A percentile compares a stretch with the other conserved stretches of the same genome.
phyloP scores from a whole-genome alignment of 2,113 vertebrate genomes.

The Ammospiza nelsoni region DNA sequence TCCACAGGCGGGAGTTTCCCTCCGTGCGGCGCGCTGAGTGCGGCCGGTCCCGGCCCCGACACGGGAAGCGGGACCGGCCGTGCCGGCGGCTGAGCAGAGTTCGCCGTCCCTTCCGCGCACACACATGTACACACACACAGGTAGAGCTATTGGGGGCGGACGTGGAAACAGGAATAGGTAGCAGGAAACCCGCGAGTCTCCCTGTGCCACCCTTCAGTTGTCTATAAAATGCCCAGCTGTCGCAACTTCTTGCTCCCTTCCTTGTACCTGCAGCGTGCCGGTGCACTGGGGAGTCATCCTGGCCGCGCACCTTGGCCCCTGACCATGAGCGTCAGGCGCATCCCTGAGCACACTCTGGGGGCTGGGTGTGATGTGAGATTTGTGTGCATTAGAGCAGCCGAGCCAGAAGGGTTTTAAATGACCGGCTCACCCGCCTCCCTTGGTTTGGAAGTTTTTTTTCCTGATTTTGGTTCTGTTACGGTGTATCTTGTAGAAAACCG shows the following conservation, averaged over 20 bases:
- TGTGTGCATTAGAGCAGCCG: neutral
- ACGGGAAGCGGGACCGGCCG: accelerated
- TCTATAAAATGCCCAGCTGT: neutral
- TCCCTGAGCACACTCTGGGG: accelerated
- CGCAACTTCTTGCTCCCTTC: neutral
- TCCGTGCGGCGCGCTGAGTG: neutral
- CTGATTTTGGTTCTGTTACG: accelerated
- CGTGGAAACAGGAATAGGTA: neutral
- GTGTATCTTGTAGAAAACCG: neutral
- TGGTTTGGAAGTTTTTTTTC: neutral
- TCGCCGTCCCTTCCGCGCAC: neutral
- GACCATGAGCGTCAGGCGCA: neutral
- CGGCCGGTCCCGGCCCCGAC: neutral
- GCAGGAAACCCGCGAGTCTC: neutral
- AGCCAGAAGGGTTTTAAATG: neutral
- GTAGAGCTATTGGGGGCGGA: neutral
- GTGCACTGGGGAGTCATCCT: accelerated
- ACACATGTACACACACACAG: accelerated
- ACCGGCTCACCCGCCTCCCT: neutral
- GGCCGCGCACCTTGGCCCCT: neutral
- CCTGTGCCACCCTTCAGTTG: accelerated
- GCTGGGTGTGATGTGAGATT: accelerated
- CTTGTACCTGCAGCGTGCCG: neutral
- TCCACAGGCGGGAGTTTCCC: neutral
- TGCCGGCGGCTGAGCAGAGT: neutral